These are phyloP conservation scores for Tenthredo notha DNA, from an alignment of 2,888 invertebrate species.

Conservation along the genomic window DNA sequence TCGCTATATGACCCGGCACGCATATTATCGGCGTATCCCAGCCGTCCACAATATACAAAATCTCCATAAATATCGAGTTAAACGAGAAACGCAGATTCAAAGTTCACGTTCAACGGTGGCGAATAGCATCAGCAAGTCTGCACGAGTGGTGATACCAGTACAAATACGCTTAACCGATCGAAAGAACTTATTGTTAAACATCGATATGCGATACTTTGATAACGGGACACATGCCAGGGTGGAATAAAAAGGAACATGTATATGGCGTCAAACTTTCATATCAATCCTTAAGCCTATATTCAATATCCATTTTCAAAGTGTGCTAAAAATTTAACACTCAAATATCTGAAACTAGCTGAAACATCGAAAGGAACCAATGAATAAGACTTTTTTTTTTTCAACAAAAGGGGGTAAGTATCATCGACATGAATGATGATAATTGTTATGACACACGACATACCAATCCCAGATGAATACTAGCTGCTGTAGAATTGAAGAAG, in stretches of 20 bases:
- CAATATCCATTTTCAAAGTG: neutral
- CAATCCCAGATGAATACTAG: neutral
- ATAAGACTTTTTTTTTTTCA: too few species aligned
- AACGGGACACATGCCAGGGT: neutral
- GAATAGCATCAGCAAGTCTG: conserved; percentile 1
- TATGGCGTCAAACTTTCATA: neutral
- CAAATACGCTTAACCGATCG: conserved; percentile 5
- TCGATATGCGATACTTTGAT: neutral
- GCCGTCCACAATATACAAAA: conserved; percentile 27
- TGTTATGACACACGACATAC: neutral
- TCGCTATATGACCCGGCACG: conserved; percentile 33
- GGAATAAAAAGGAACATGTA: neutral
- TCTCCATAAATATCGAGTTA: conserved; percentile 74
- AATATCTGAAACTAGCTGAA: neutral
- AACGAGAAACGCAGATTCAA: conserved; percentile 62
- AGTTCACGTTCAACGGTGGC: conserved; percentile 12
- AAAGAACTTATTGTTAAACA: conserved; percentile 2
- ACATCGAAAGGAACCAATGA: neutral
- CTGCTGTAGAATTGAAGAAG: neutral
- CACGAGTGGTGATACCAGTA: conserved; percentile 1
- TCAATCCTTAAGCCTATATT: neutral
- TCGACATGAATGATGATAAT: neutral
- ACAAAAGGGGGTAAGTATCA: neutral
- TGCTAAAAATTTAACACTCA: neutral
- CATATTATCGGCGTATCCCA: conserved; percentile 49